A percentile compares a stretch with the other conserved stretches of the same genome.
These are phyloP conservation scores for Danaus melanippus DNA, from an alignment of 1,140 invertebrate genomes.

Conservation along the genomic window DNA sequence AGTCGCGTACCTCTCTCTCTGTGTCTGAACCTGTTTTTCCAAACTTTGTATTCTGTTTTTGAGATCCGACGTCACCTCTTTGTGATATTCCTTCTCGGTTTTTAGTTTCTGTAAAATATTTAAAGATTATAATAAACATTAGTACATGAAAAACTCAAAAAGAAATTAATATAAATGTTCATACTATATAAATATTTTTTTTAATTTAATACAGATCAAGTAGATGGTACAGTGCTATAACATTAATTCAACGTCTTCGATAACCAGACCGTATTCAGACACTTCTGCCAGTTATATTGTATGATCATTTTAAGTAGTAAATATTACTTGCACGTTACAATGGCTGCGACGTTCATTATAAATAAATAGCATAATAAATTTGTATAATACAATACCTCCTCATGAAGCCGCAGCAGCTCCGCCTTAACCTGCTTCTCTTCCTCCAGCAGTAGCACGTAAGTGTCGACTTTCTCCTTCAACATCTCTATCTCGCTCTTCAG, in stretches of 20 bases:
- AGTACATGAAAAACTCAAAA: too few species aligned
- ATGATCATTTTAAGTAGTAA: too few species aligned
- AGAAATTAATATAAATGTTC: background rate
- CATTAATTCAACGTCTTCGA: too few species aligned
- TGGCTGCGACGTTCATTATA: too few species aligned
- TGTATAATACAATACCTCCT: constrained; percentile 71
- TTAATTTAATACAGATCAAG: constrained; percentile 2
- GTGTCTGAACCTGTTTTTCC: constrained; percentile 84
- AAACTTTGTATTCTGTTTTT: constrained; percentile 74
- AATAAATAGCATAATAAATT: too few species aligned
- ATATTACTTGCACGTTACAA: too few species aligned
- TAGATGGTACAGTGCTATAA: too few species aligned
- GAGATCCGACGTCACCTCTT: constrained; percentile 70
- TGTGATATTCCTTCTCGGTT: constrained; percentile 75
- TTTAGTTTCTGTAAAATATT: constrained; percentile 54
- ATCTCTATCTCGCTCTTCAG: constrained; percentile 75
- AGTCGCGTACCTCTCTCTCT: constrained; percentile 82
- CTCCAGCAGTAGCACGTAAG: constrained; percentile 42
- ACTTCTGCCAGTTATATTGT: too few species aligned
- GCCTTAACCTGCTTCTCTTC: constrained; percentile 76
- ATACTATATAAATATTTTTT: constrained; percentile 1
- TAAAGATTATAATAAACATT: too few species aligned
- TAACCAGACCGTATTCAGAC: too few species aligned
- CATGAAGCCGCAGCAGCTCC: constrained; percentile 74
- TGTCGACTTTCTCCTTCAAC: constrained; percentile 75